Evolutionary conservation across 2,888 invertebrate genomes (phyloP), one percentile per base, ranked within the genome.

Genomic region (Linyphia triangularis): DNA sequence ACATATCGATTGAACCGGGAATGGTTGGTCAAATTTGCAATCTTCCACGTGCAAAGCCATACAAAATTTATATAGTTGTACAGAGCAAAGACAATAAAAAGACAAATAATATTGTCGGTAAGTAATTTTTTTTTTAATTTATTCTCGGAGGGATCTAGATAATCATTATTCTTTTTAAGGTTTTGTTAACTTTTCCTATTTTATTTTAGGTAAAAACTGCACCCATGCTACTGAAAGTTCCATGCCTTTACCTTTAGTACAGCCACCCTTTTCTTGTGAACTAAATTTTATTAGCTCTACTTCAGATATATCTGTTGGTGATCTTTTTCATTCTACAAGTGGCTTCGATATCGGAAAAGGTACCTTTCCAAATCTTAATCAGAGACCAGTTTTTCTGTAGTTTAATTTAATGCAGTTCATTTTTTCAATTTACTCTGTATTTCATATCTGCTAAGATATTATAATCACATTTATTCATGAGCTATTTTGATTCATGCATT

Each of bases 291-390:
- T 79, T 7, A 79, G 78, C 26, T 75, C 82, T 19, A 78, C 81
- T 16, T 57, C 69, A 22, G 89, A 89, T 37, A 37, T 86, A n/a
- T 75, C 30, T 59, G 72, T 69, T 0, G 86, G 37, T 83, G 89
- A 89, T 59, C 51, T 89, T 19, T 89, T 89, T 51, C 40, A 73
- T 61, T 43, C 86, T 24, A 24, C 65, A 10, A 83, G 83, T 83
- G 86, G 89, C 22, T 89, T 89, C 83, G 89, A 89, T 75, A 72
- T 86, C 57, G 83, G 79, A 24, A 86, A 86, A 83, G 89, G 89
- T 89, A 83, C 28, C 19, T 30, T 72, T 33, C 19, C 1, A 40
- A 26, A 30, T 63, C 2, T 72, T 40, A n/a, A n/a, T n/a, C n/a
- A n/a, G n/a, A n/a, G n/a, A n/a, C n/a, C n/a, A n/a, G n/a, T n/a